Evolutionary conservation across 2,888 invertebrate genomes (phyloP), one percentile per base, ranked within the genome.

Genomic region (Lysandra bellargus): DNA sequence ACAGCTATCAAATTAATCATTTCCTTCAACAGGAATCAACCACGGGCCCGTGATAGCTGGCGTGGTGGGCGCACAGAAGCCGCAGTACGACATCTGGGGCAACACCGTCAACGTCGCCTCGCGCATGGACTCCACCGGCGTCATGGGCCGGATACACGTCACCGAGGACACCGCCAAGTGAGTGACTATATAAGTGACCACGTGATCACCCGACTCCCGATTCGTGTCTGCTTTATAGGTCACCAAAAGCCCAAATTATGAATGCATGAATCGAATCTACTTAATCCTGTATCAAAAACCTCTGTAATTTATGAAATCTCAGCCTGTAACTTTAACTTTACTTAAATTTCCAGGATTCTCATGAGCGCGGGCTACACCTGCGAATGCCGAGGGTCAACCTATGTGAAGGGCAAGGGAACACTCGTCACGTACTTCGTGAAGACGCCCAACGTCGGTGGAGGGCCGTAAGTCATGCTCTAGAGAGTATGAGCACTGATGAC

Each of bases 31-130:
- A 98, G 98, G 98, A 81, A 90, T 98, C 79, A 97, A 97, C 88
- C 97, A 98, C 89, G 98, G 98, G 0, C 97, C 98, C 0, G 98
- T 99, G 40, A 99, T 99, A 88, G 99, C 99, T 0, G 99, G 99
- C 0, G 99, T 99, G 30, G 98, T 99, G 40, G 99, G 99, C 0
- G 99, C 99, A 0, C 98, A 99, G 89, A 99, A 99, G 88, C 99
- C 99, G 0, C 99, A 99, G 91, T 99, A 99, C 91, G 99, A 99
- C 88, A 99, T 99, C 85, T 99, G 99, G 99, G 99, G 99, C 17
- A 99, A 99, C 91, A 99, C 99, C 0, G 99, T 99, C 23, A 99
- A 99, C 89, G 98, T 99, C 14, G 99, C 99, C 1, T 98, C 98
- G 5, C 94, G 99, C 78, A 99, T 99, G 99, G 99, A 99, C 92